These are phyloP conservation scores for Myrmophylax atrothorax DNA, from an alignment of 2,113 vertebrate genomes.

Conservation along the genomic window DNA sequence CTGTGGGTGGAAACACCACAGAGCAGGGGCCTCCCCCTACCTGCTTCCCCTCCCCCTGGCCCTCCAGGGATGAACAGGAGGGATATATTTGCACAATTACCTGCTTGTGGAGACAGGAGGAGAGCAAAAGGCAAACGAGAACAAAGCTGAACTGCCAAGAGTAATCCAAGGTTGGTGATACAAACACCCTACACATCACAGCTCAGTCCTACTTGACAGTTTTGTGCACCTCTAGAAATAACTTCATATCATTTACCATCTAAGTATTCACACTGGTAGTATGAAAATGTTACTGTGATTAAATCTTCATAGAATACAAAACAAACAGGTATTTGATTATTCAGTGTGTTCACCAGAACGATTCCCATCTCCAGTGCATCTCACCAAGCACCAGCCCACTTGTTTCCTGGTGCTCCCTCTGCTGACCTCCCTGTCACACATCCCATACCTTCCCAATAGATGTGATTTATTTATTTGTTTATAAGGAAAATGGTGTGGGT, in stretches of 20 bases:
- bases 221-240: not conserved
- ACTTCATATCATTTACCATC: not conserved
- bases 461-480: not conserved
- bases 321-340: not conserved
- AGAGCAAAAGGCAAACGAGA: not conserved
- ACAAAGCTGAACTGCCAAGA: not conserved
- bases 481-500: not conserved
- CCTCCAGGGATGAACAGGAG: not conserved
- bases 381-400: not conserved
- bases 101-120: not conserved
- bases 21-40: not conserved
- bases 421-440: not conserved
- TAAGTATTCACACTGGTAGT: not conserved
- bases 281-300: not conserved
- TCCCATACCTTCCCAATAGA: not conserved
- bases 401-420: not conserved
- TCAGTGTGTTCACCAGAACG: not conserved
- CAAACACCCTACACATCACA: not conserved
- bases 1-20: not conserved
- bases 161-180: rapidly evolving
- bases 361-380: not conserved
- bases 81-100: not conserved
- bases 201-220: not conserved
- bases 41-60: not conserved
- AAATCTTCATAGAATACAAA: not conserved